A percentile compares a stretch with the other conserved stretches of the same genome.
These are phyloP conservation scores for Anniella stebbinsi DNA, from an alignment of 2,797 vertebrate species.

Conservation along the genomic window DNA sequence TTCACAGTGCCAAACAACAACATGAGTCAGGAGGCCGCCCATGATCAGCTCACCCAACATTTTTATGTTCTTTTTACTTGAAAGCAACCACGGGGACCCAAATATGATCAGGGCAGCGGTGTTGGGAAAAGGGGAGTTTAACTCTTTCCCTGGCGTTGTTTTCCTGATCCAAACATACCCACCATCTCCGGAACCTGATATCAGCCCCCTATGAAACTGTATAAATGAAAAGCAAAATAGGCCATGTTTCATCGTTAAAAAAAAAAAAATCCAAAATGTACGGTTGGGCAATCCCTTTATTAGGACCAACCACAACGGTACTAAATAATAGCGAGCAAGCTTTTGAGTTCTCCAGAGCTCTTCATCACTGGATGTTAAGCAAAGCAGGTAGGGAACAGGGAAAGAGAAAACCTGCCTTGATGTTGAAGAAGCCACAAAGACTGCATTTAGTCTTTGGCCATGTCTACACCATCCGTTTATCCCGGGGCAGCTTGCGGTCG, in stretches of 20 bases:
- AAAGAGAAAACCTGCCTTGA: neutral
- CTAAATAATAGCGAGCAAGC: neutral
- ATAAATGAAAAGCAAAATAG: neutral
- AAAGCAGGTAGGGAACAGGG: neutral
- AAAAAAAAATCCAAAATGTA: neutral
- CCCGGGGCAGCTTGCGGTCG: too few relatives aligned
- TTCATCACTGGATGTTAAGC: neutral
- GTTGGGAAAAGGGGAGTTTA: neutral
- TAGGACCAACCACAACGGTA: neutral
- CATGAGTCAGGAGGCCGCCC: neutral
- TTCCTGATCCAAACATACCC: neutral
- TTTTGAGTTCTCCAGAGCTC: neutral
- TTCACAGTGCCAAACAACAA: neutral
- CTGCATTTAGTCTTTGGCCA: too few relatives aligned
- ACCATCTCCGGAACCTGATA: too few relatives aligned
- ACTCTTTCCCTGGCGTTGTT: neutral
- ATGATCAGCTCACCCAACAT: neutral
- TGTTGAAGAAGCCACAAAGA: neutral
- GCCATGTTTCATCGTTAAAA: too few relatives aligned
- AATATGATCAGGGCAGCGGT: neutral
- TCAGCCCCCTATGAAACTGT: neutral
- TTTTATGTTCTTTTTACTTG: neutral
- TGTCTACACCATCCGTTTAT: too few relatives aligned
- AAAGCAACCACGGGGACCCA: neutral
- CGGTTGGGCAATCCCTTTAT: neutral